Evolutionary conservation across 35 echinoderm and acorn worm genomes (phyloP).

Genomic region (Stichopus chloronotus): DNA sequence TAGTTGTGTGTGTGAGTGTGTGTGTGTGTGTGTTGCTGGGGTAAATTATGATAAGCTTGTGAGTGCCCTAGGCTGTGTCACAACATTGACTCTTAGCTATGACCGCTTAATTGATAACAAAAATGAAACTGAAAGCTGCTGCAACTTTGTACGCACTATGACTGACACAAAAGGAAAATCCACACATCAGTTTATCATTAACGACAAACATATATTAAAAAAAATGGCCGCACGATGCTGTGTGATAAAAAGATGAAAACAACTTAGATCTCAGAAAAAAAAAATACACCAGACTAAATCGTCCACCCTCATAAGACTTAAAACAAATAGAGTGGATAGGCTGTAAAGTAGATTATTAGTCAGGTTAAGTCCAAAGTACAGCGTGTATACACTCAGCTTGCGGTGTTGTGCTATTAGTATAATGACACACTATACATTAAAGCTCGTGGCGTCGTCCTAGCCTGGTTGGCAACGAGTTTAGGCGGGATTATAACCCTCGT

Average conservation of each 20-base stretch:
- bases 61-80: too few species aligned
- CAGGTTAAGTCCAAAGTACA: slow-evolving; percentile 15
- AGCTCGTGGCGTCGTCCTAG: background rate
- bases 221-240: background rate
- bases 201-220: background rate
- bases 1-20: too few species aligned
- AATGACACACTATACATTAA: too few species aligned
- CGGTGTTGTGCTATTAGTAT: background rate
- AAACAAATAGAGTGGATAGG: background rate
- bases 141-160: too few species aligned
- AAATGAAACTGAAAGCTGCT: too few species aligned
- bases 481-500: slow-evolving; percentile 2
- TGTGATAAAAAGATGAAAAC: background rate
- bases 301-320: slow-evolving; percentile 1
- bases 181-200: too few species aligned
- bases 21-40: too few species aligned
- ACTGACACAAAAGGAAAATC: too few species aligned
- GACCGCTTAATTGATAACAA: too few species aligned
- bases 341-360: slow-evolving; percentile 17
- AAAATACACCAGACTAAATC: background rate
- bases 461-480: background rate
- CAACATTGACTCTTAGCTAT: too few species aligned
- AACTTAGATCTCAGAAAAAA: background rate
- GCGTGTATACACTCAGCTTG: background rate
- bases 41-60: too few species aligned